These are phyloP conservation scores for Camponotus floridanus DNA, from an alignment of 1,140 invertebrate genomes.

Conservation along the genomic window DNA sequence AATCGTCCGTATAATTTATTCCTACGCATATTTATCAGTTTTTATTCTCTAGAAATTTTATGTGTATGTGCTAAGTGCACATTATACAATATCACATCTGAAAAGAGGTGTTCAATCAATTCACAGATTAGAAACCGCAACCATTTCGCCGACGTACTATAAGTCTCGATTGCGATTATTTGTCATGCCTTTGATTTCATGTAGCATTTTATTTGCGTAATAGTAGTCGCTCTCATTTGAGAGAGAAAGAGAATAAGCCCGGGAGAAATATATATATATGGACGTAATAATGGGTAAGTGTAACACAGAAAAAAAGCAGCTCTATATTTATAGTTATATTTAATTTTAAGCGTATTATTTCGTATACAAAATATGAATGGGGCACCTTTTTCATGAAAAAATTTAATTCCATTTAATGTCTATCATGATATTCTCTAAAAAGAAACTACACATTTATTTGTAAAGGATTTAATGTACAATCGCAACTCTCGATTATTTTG, in stretches of 20 bases:
- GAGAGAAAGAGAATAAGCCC: slow-evolving; percentile 54
- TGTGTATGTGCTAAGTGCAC: slow-evolving; percentile 28
- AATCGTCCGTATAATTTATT: slow-evolving; percentile 28
- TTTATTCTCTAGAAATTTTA: slow-evolving; percentile 11
- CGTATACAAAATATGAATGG: slow-evolving; percentile 7
- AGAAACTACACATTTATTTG: slow-evolving; percentile 13
- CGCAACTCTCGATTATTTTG: slow-evolving; percentile 26
- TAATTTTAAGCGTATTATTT: slow-evolving; percentile 61
- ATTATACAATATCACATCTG: background rate
- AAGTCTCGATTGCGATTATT: slow-evolving; percentile 55
- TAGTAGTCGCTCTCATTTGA: slow-evolving; percentile 26
- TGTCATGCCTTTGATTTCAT: slow-evolving; percentile 64
- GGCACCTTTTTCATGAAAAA: slow-evolving; percentile 19
- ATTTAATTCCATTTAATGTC: slow-evolving; percentile 14
- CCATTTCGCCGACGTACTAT: slow-evolving; percentile 29
- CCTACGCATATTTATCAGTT: slow-evolving; percentile 44
- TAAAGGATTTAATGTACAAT: slow-evolving; percentile 49
- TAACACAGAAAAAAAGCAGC: slow-evolving; percentile 59
- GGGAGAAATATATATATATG: slow-evolving; percentile 69
- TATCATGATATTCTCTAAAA: slow-evolving; percentile 16
- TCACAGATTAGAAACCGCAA: slow-evolving; percentile 25
- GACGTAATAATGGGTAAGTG: slow-evolving; percentile 75
- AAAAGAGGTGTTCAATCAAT: background rate
- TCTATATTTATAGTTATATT: slow-evolving; percentile 56
- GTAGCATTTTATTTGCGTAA: slow-evolving; percentile 65